Evolutionary conservation across 2,888 invertebrate genomes (phyloP).

Genomic region (Dichetophora obliterata): DNA sequence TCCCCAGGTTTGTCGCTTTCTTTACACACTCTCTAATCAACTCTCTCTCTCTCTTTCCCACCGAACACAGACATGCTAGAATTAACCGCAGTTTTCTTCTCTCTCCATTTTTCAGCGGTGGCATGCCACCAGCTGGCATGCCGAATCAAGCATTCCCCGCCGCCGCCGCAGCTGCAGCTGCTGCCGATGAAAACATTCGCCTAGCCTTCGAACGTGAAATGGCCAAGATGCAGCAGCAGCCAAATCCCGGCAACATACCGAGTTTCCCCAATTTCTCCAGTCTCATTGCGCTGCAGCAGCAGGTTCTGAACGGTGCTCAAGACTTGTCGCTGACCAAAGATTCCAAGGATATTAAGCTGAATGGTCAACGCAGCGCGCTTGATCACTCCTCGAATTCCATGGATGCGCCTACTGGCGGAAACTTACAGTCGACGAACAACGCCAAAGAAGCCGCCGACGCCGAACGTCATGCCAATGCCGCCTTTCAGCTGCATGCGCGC

Average conservation of each 20-base stretch:
- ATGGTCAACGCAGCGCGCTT: slow-evolving; percentile 67
- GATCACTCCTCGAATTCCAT: slow-evolving; percentile 60
- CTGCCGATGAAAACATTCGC: slow-evolving; percentile 87
- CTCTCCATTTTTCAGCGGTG: slow-evolving; percentile 84
- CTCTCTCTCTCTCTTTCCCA: not conserved
- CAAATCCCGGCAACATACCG: slow-evolving; percentile 72
- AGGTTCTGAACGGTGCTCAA: slow-evolving; percentile 75
- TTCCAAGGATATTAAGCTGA: slow-evolving; percentile 62
- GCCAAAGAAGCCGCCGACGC: slow-evolving; percentile 67
- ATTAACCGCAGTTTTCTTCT: slow-evolving; percentile 77
- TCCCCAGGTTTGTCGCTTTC: slow-evolving; percentile 77
- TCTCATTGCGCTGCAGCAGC: slow-evolving; percentile 84
- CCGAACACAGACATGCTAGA: slow-evolving; percentile 54
- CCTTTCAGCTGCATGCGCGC: slow-evolving; percentile 83
- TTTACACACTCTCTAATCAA: slow-evolving; percentile 44
- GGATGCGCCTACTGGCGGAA: slow-evolving; percentile 50
- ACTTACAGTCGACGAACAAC: slow-evolving; percentile 41
- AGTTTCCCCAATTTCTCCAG: slow-evolving; percentile 73
- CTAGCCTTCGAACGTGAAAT: slow-evolving; percentile 92
- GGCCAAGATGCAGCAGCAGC: slow-evolving; percentile 81
- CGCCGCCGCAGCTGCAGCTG: slow-evolving; percentile 58
- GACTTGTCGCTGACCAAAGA: slow-evolving; percentile 89
- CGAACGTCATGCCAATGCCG: slow-evolving; percentile 71
- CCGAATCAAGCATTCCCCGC: slow-evolving; percentile 57
- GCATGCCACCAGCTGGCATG: slow-evolving; percentile 66